Base-by-base conservation (phyloP, 1,140 invertebrate genomes). In the Pseudomyrmex concolor region DNA sequence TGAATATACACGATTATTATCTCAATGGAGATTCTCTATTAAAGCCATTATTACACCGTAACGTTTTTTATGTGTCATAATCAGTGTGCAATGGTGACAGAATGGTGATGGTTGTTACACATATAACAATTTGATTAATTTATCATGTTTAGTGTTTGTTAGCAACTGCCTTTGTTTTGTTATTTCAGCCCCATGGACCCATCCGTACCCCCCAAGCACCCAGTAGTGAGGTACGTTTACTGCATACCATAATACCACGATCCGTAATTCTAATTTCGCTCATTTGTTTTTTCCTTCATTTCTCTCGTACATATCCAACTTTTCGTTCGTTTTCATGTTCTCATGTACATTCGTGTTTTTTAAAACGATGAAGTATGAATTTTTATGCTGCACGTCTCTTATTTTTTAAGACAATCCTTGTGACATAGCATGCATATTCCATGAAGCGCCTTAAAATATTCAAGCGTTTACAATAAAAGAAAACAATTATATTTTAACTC, bases 141-240 rank as follows among this genome's bases (percentile, higher is more conserved):
- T 89, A 59, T 89, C 84, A 89, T 89, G 87, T 94, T 92, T 91
- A 93, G 92, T 91, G 90, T 94, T 94, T 94, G 93, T 94, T 94
- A 94, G 94, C 94, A 95, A 94, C 94, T 94, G 93, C 92, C 92
- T 94, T 94, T 95, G 95, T 95, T 95, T 95, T 95, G 94, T 95
- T 95, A 95, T 95, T 95, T 95, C 95, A 96, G 95, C 95, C 95
- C 95, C 93, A 95, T 95, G 95, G 95, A 95, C 93, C 94, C 95
- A 94, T 94, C 94, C 93, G 94, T 94, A 93, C 93, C 94, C 91
- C 93, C 92, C 90, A 94, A 94, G 94, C 92, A 94, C 92, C 93
- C 93, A 93, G 94, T 95, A 95, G 95, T 95, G 95, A 95, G 95
- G 95, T 95, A 95, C 94, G 95, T 95, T 34, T 94, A 89, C 89